Conservation (phyloP, 2,113 vertebrate genomes). For the Serilophus lunatus region DNA sequence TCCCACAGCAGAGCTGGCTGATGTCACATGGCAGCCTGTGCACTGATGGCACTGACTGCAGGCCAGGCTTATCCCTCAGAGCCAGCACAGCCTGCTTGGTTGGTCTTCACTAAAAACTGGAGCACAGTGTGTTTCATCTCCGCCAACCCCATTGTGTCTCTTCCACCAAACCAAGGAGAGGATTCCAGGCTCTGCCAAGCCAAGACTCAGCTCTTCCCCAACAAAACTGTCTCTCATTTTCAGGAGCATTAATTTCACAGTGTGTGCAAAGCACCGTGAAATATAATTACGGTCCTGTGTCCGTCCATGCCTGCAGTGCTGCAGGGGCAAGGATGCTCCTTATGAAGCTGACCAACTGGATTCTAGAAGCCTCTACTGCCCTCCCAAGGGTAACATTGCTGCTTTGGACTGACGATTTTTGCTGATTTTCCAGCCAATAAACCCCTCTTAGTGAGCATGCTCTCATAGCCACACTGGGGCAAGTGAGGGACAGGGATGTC, state of each 20-base stretch:
- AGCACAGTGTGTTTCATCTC: neutral
- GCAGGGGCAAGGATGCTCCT: neutral
- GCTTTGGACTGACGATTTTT: neutral
- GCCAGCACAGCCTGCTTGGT: fast-evolving
- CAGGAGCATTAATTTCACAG: neutral
- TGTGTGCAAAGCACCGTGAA: neutral
- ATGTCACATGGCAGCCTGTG: neutral
- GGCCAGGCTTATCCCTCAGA: fast-evolving
- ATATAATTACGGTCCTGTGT: neutral
- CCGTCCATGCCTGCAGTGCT: neutral
- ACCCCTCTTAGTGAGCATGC: neutral
- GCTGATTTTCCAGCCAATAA: neutral
- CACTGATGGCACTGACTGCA: fast-evolving
- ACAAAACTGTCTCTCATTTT: neutral
- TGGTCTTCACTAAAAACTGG: neutral
- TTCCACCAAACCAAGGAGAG: neutral
- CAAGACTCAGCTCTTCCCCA: neutral
- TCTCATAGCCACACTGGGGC: fast-evolving
- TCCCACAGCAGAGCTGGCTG: neutral
- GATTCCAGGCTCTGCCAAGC: neutral
- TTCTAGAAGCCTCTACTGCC: fast-evolving
- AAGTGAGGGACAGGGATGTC: fast-evolving
- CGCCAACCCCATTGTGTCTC: neutral
- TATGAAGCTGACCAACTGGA: neutral
- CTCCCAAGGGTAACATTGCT: fast-evolving